Percentiles rank a stretch among this genome's conserved stretches.
Evolutionary conservation across 1,140 invertebrate species (phyloP).

Genomic region (Triops cancriformis): DNA sequence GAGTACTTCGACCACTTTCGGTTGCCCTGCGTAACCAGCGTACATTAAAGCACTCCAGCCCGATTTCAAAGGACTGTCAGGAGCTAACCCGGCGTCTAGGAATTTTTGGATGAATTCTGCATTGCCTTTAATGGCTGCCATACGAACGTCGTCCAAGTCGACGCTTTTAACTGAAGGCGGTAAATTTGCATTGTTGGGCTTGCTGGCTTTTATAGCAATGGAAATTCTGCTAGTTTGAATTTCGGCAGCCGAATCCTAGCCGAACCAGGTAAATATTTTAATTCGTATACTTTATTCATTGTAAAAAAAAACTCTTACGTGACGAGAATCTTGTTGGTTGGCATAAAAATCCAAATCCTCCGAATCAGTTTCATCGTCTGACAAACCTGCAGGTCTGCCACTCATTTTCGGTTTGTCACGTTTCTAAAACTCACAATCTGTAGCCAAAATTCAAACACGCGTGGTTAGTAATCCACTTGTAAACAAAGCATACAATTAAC

Average conservation of each 20-base stretch:
- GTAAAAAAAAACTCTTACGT: not conserved
- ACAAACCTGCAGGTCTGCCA: conserved; percentile 22
- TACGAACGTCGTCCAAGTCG: conserved; percentile 36
- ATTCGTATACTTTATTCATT: not conserved
- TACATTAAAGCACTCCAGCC: conserved; percentile 47
- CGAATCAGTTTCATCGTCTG: conserved; percentile 23
- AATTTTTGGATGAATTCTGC: conserved; percentile 32
- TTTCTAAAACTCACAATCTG: too few species aligned
- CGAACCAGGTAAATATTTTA: not conserved
- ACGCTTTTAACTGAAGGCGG: not conserved
- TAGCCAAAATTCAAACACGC: too few species aligned
- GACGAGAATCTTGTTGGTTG: not conserved
- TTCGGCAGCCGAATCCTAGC: not conserved
- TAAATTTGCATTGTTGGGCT: not conserved
- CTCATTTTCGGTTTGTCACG: conserved; percentile 14
- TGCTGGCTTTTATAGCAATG: not conserved
- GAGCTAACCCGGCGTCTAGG: conserved; percentile 35
- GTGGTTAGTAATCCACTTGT: too few species aligned
- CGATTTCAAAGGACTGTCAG: conserved; percentile 39
- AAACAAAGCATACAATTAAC: too few species aligned
- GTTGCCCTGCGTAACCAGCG: conserved; percentile 40
- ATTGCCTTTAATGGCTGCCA: conserved; percentile 36
- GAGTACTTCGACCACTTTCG: conserved; percentile 39
- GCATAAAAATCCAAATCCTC: conserved; percentile 18
- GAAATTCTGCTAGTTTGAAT: not conserved